Conservation (phyloP, 1,140 invertebrate genomes). For the Luehdorfia chinensis region DNA sequence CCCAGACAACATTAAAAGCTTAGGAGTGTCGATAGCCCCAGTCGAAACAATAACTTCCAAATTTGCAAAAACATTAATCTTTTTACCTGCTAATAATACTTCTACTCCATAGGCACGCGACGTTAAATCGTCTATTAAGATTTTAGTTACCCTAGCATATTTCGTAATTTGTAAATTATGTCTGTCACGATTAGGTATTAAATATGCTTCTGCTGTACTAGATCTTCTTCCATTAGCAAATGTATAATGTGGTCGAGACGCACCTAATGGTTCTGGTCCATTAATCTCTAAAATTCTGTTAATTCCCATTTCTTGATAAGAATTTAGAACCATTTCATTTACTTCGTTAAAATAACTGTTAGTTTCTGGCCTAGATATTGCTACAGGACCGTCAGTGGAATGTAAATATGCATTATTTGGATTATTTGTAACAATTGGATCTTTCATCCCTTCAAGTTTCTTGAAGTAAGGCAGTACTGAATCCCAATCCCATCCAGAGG, state of each 20-base stretch:
- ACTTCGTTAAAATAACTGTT: slow-evolving; percentile 36
- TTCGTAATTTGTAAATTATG: slow-evolving; percentile 75
- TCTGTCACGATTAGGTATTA: slow-evolving; percentile 75
- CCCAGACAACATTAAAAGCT: slow-evolving; percentile 84
- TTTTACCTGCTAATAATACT: slow-evolving; percentile 63
- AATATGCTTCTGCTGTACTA: slow-evolving; percentile 80
- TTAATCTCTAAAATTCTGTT: slow-evolving; percentile 49
- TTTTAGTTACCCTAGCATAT: slow-evolving; percentile 47
- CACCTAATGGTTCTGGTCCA: slow-evolving; percentile 46
- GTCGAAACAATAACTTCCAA: slow-evolving; percentile 83
- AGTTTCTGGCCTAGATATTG: slow-evolving; percentile 38
- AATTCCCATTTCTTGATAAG: slow-evolving; percentile 52
- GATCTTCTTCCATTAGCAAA: slow-evolving; percentile 80
- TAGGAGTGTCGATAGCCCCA: slow-evolving; percentile 80
- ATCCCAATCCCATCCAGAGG: slow-evolving; percentile 87
- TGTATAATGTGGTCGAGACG: slow-evolving; percentile 74
- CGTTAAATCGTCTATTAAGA: slow-evolving; percentile 82
- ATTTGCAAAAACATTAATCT: slow-evolving; percentile 62
- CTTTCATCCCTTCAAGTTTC: slow-evolving; percentile 60
- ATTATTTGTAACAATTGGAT: slow-evolving; percentile 36
- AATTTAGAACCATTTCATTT: slow-evolving; percentile 40
- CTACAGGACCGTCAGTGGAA: slow-evolving; percentile 49
- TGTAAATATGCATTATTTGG: slow-evolving; percentile 41
- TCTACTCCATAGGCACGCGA: slow-evolving; percentile 80
- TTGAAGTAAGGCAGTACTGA: slow-evolving; percentile 76